Evolutionary conservation across 1,140 invertebrate species (phyloP).

Genomic region (Pectinophora gossypiella): DNA sequence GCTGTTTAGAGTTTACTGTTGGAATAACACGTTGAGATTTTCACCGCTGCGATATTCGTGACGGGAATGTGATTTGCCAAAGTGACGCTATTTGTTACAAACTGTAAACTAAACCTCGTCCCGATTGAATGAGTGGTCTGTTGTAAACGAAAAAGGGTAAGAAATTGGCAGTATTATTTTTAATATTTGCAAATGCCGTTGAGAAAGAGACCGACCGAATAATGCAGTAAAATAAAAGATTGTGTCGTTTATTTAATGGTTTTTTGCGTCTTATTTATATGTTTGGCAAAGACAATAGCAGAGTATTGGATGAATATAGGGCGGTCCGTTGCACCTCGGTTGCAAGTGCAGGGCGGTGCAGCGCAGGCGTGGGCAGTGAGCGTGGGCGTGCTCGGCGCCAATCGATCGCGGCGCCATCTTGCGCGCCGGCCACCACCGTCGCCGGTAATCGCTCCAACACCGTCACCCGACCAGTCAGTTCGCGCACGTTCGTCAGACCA

Average conservation of each 20-base stretch:
- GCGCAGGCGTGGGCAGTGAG: conserved; percentile 62
- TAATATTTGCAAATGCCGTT: too few relatives aligned
- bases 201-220: too few relatives aligned
- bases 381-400: conserved; percentile 50
- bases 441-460: conserved; percentile 14
- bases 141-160: too few relatives aligned
- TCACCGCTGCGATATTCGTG: conserved; percentile 24
- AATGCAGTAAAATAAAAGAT: too few relatives aligned
- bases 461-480: too few relatives aligned
- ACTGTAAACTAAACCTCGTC: too few relatives aligned
- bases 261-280: too few relatives aligned
- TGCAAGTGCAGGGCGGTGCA: conserved; percentile 61
- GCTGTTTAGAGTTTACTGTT: conserved; percentile 34
- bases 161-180: too few relatives aligned
- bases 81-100: conserved; percentile 38
- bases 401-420: conserved; percentile 68
- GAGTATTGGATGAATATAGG: too few relatives aligned
- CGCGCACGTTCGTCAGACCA: conserved; percentile 8
- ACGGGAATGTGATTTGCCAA: conserved; percentile 41
- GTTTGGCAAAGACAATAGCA: too few relatives aligned
- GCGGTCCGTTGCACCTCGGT: conserved; percentile 47
- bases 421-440: conserved; percentile 35
- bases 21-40: conserved; percentile 14
- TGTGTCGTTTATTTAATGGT: too few relatives aligned
- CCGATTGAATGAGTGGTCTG: too few relatives aligned